Conservation (phyloP, 2,113 vertebrate species). For the Cygnus buccinator region DNA sequence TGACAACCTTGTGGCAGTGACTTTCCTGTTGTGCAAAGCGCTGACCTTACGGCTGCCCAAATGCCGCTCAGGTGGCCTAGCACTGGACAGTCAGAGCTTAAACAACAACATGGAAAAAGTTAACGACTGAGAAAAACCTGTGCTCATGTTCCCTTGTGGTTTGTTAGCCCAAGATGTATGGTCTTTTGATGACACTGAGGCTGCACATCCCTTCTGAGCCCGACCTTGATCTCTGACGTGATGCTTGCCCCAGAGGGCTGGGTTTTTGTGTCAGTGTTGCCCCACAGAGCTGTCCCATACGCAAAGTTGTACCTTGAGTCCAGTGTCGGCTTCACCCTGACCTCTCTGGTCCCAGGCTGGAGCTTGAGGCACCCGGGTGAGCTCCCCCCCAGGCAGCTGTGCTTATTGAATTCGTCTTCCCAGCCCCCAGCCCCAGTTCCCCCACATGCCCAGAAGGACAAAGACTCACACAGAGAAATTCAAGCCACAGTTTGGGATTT, state of each 20-base stretch:
- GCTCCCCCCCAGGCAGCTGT: background rate
- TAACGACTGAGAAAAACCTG: background rate
- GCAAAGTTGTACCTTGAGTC: background rate
- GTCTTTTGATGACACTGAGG: background rate
- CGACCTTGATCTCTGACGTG: background rate
- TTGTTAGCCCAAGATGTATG: background rate
- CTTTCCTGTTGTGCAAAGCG: background rate
- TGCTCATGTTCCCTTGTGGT: background rate
- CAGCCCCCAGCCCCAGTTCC: rapidly evolving
- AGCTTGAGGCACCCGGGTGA: background rate
- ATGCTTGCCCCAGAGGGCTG: background rate
- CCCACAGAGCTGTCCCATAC: no score
- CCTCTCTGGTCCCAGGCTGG: background rate
- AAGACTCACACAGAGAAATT: no score
- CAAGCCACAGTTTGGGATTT: background rate
- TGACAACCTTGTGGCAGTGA: background rate
- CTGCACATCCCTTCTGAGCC: background rate
- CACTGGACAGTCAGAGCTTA: background rate
- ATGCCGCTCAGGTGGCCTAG: background rate
- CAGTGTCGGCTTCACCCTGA: background rate
- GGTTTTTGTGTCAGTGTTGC: background rate
- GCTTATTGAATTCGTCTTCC: background rate
- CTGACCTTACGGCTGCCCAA: background rate
- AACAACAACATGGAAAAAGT: background rate
- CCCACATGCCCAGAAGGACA: background rate